Evolutionary conservation across 2,113 vertebrate species (phyloP), one percentile per base, ranked within the genome.

Genomic region (Lophius piscatorius): DNA sequence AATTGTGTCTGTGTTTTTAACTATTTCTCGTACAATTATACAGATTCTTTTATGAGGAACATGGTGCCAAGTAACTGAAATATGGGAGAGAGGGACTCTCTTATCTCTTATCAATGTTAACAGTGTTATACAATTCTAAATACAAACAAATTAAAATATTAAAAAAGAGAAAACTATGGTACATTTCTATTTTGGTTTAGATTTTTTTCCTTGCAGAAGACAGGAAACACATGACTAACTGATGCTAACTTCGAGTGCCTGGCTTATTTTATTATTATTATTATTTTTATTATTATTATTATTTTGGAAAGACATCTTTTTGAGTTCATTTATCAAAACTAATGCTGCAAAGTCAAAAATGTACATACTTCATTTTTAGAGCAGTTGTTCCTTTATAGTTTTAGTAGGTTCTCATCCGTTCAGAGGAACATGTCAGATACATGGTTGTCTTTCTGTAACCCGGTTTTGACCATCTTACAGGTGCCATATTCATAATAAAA

Each of bases 401-500:
- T 96, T 94, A 45, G 93, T 96, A 94, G 94, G 92, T 94, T 94
- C 94, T 93, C 95, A 96, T 95, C 82, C 75, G 83, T 74, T 88
- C 85, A 80, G 82, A 82, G 81, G 83, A 85, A 94, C 95, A 93
- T 94, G 93, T 92, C 93, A 75, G 70, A 93, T 91, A 95, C 95
- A 95, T 93, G 93, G 89, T 94, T 94, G 94, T 95, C 92, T 95
- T 96, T 96, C 93, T 98, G 95, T 96, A 98, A 95, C 93, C 93
- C 93, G 91, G 91, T 94, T 97, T 93, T 90, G 92, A 94, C 94
- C 97, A 98, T 96, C 95, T 91, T 83, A 93, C 95, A 96, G 95
- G 94, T 97, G 94, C 95, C 97, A 98, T 98, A 95, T 96, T 97
- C 95, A 98, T 95, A 99, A 99, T 99, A 99, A 99, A 99, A 96